Percentiles rank a stretch among this genome's conserved stretches.
Evolutionary conservation across 1,140 invertebrate species (phyloP).

Genomic region (Microvelia longipes): DNA sequence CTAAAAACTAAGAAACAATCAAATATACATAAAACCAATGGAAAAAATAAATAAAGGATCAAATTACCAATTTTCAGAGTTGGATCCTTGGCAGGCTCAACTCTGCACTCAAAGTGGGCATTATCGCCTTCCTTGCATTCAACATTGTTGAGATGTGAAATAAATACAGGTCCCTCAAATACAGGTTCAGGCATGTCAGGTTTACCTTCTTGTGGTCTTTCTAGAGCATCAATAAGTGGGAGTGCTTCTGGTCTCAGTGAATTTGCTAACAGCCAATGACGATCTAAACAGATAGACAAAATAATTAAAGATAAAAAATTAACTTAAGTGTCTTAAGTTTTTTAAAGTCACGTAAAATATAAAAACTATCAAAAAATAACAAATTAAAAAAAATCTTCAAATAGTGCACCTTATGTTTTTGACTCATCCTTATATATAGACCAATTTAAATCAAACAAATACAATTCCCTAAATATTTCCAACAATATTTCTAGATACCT

Average conservation of each 20-base stretch:
- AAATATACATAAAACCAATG: too few relatives aligned
- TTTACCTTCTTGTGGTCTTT: conserved; percentile 50
- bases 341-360: too few relatives aligned
- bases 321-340: neutral
- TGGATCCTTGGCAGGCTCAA: conserved; percentile 86
- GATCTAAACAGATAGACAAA: too few relatives aligned
- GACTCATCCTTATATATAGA: too few relatives aligned
- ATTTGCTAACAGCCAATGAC: conserved; percentile 71
- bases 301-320: conserved; percentile 8
- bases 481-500: too few relatives aligned
- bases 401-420: too few relatives aligned
- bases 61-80: conserved; percentile 59
- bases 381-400: too few relatives aligned
- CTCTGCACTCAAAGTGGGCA: conserved; percentile 85
- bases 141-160: conserved; percentile 78
- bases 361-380: too few relatives aligned
- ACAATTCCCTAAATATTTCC: too few relatives aligned
- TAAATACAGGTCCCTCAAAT: conserved; percentile 75
- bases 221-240: conserved; percentile 68
- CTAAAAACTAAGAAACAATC: neutral
- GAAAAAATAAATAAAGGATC: neutral
- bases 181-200: conserved; percentile 51
- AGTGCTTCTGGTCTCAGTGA: conserved; percentile 82
- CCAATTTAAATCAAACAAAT: too few relatives aligned
- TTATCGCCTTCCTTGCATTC: conserved; percentile 77